These are phyloP conservation scores for Carcina quercana DNA, from an alignment of 2,888 invertebrate species.

Conservation along the genomic window DNA sequence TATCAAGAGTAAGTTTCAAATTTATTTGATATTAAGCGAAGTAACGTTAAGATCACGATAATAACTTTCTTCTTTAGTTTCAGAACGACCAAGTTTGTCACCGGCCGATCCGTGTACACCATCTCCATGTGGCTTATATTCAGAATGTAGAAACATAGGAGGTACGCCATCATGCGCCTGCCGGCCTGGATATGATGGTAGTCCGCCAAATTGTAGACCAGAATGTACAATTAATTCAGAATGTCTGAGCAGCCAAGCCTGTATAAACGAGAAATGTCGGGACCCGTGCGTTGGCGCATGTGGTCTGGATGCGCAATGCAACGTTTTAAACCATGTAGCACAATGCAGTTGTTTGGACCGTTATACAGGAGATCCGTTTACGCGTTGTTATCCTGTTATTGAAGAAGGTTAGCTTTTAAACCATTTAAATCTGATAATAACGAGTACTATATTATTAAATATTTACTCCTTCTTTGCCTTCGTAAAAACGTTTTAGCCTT, in stretches of 20 bases:
- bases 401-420: too few relatives aligned
- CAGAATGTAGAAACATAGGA: conserved; percentile 74
- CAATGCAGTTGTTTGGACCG: conserved; percentile 75
- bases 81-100: conserved; percentile 35
- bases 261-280: conserved; percentile 77
- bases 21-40: conserved; percentile 1
- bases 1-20: conserved; percentile 59
- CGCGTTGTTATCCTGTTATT: conserved; percentile 48
- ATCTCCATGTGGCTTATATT: conserved; percentile 80
- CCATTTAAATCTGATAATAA: too few relatives aligned
- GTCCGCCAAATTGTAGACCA: conserved; percentile 79
- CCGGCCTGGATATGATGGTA: conserved; percentile 73
- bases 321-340: conserved; percentile 77
- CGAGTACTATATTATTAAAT: too few relatives aligned
- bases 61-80: conserved; percentile 27
- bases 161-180: conserved; percentile 77
- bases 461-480: too few relatives aligned
- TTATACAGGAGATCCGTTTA: conserved; percentile 77
- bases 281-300: conserved; percentile 82
- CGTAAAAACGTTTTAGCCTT: too few relatives aligned
- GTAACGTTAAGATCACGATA: not conserved
- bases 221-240: conserved; percentile 82
- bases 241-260: conserved; percentile 79
- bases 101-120: conserved; percentile 76
- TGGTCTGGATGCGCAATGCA: conserved; percentile 73